Base-by-base conservation (phyloP, 1,140 invertebrate species). In the Drosophila sp. region DNA sequence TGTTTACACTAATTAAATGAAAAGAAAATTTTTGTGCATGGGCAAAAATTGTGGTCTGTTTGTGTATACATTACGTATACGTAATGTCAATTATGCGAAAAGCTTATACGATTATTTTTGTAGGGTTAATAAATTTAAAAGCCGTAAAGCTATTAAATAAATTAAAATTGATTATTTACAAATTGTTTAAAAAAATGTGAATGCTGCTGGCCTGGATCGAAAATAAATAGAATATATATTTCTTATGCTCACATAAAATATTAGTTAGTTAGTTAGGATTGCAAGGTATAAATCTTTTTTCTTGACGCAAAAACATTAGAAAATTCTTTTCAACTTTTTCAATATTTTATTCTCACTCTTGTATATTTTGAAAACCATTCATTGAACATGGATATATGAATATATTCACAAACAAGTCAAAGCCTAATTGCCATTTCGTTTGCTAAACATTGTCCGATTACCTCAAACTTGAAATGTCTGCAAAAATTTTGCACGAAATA, bases 1-100 rank as follows among this genome's bases (percentile, higher is more conserved):
- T 77, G 75, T 77, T 77, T 77, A 77, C 63, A 66, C 68, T 78
- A 78, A 78, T 78, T 78, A 77, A 77, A 66, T 60, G 62, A 57
- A 77, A 57, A 38, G 41, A 40, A 27, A 65, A 55, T 65, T 41
- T 66, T 57, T 23, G 33, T 57, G 54, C 58, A 40, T 3, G 35
- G 33, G 57, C 38, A 40, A 41, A 60, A 50, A 17, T 38, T 89
- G 76, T n/a, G 83, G 76, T 62, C 40, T n/a, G 2, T 11, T 29
- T 55, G 29, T n/a, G 62, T 50, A 27, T 54, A 58, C 69, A 60
- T 11, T 55, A 61, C 71, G 75, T 76, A 86, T 85, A 71, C 82
- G 73, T 56, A 54, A 66, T 60, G 32, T 72, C 55, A 35, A 33
- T 65, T 25, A 50, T 61, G 33, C 55, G 60, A 54, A 60, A 17